These are phyloP conservation scores for Dendrophyllia cribrosa DNA, from an alignment of 64 coral and sea anemone genomes.

Conservation along the genomic window DNA sequence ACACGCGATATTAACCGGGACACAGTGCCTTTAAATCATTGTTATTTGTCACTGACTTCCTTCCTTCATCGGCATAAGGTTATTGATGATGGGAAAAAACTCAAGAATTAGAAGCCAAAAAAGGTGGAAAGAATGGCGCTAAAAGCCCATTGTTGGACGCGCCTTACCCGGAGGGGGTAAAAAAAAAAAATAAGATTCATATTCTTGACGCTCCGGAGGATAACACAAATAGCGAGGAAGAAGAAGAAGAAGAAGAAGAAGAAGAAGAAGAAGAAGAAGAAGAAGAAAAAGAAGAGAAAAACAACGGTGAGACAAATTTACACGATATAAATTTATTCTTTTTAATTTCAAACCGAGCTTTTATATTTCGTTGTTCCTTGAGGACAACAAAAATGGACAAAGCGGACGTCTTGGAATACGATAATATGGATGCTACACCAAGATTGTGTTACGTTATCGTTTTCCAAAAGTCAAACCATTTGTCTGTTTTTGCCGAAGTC, in stretches of 20 bases:
- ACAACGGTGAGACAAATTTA: background rate
- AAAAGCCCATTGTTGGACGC: conserved; percentile 29
- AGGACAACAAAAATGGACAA: no score
- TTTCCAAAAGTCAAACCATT: no score
- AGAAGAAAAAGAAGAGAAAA: background rate
- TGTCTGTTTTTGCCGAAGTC: no score
- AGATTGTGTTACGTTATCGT: no score
- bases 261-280: no score
- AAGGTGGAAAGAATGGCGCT: conserved; percentile 27
- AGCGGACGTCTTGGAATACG: no score
- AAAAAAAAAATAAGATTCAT: conserved; percentile 75
- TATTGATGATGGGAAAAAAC: conserved; percentile 93
- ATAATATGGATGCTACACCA: no score
- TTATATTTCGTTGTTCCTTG: no score
- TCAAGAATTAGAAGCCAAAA: conserved; percentile 84
- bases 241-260: no score
- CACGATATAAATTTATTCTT: no score
- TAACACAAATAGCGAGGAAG: background rate
- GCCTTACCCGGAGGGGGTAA: conserved; percentile 85
- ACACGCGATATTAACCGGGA: background rate
- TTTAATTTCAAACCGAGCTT: no score
- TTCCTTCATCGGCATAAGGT: conserved; percentile 48
- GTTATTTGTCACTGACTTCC: background rate
- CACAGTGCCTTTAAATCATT: background rate
- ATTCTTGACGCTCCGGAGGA: background rate